Conservation (phyloP, 2,113 vertebrate genomes). For the Zootoca vivipara region DNA sequence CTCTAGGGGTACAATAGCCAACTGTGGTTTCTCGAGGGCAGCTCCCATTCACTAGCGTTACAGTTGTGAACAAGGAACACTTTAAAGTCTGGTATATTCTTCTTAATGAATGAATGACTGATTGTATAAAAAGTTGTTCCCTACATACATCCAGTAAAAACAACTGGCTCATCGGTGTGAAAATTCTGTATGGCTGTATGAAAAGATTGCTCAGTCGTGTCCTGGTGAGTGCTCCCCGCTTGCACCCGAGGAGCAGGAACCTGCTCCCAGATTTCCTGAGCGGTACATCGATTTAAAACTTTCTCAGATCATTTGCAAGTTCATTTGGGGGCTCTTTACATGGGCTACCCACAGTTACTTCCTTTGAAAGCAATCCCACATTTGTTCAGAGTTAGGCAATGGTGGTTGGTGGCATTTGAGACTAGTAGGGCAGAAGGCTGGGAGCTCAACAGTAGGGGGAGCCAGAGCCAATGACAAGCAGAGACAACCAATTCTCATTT, state of each 20-base stretch:
- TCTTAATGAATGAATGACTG: not conserved
- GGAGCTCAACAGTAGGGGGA: too few species aligned
- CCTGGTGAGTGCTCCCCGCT: not conserved
- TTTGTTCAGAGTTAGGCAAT: not conserved
- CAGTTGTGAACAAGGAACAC: not conserved
- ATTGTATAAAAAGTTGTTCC: not conserved
- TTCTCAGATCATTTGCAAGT: not conserved
- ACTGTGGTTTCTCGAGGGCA: not conserved
- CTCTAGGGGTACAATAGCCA: not conserved
- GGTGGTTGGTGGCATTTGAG: too few species aligned
- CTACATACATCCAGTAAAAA: not conserved
- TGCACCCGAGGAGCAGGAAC: not conserved
- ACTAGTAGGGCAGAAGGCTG: too few species aligned
- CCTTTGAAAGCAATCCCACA: not conserved
- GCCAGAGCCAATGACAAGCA: too few species aligned
- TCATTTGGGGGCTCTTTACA: not conserved
- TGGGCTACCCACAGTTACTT: not conserved
- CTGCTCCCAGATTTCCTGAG: not conserved
- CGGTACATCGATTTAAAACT: not conserved
- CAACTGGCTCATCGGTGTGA: not conserved
- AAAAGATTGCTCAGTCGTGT: not conserved
- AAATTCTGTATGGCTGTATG: too few species aligned
- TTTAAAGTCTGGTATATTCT: not conserved
- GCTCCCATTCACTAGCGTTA: not conserved
- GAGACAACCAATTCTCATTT: too few species aligned